phyloP scores from a whole-genome alignment of 2,888 invertebrate genomes.

The Sinelater perroti region DNA sequence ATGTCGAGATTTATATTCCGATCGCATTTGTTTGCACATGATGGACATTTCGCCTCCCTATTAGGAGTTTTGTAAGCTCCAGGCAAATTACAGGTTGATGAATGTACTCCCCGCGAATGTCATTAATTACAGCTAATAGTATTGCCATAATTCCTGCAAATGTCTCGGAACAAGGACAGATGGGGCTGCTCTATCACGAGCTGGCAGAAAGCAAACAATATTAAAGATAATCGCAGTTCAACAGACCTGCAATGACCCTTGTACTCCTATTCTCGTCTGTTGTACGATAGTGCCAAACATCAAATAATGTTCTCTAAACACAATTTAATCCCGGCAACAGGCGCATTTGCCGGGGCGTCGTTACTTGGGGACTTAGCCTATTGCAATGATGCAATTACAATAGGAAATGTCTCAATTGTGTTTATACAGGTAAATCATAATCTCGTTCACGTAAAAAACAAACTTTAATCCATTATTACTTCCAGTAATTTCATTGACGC shows the following conservation, averaged over 20 bases:
- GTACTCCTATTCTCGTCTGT: constrained; percentile 24
- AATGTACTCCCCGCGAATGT: not conserved
- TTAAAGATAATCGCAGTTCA: constrained; percentile 24
- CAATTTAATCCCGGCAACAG: not conserved
- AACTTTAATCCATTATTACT: too few relatives aligned
- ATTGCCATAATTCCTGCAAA: too few relatives aligned
- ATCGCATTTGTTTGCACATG: not conserved
- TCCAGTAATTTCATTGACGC: too few relatives aligned
- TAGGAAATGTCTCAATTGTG: too few relatives aligned
- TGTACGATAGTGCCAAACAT: not conserved
- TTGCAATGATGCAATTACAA: too few relatives aligned
- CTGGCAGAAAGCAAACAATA: constrained; percentile 15
- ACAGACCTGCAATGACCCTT: constrained; percentile 32
- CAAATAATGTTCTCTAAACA: not conserved
- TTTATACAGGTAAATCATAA: too few relatives aligned
- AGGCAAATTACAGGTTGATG: not conserved
- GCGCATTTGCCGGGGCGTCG: too few relatives aligned
- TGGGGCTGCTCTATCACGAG: constrained; percentile 1
- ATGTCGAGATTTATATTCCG: not conserved
- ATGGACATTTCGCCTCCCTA: not conserved
- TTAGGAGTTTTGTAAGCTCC: not conserved
- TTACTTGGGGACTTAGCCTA: too few relatives aligned
- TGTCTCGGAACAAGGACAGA: not conserved
- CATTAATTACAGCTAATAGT: not conserved
- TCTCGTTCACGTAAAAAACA: too few relatives aligned